Conservation (phyloP, 1,140 invertebrate species). For the Diorhabda carinulata region DNA sequence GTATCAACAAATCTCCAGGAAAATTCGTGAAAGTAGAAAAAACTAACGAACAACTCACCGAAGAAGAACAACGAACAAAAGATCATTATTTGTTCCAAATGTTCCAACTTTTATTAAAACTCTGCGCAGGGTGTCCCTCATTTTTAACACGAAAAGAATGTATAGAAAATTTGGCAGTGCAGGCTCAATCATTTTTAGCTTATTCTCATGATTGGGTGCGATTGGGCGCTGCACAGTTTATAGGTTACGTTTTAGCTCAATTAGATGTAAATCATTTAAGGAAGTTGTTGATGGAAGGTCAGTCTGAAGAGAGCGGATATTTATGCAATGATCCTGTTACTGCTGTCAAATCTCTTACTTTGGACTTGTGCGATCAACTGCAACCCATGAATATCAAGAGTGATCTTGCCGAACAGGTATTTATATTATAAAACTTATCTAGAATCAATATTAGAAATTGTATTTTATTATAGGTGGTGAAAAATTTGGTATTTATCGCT, state of each 20-base stretch:
- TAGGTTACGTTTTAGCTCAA: conserved; percentile 65
- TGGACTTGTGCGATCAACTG: conserved; percentile 73
- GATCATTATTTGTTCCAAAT: conserved; percentile 72
- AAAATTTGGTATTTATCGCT: conserved; percentile 68
- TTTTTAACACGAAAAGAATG: conserved; percentile 48
- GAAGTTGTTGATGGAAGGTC: conserved; percentile 47
- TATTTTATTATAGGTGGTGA: conserved; percentile 50
- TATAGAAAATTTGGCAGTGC: conserved; percentile 49
- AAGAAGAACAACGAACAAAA: conserved; percentile 50
- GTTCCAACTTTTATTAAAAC: conserved; percentile 61
- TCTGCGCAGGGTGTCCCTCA: conserved; percentile 52
- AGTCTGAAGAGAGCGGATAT: conserved; percentile 54
- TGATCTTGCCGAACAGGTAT: conserved; percentile 60
- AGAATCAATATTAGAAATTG: neutral
- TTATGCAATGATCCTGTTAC: conserved; percentile 58
- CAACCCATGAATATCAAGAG: conserved; percentile 55
- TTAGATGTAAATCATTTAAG: conserved; percentile 60
- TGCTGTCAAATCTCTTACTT: conserved; percentile 60
- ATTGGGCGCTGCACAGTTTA: conserved; percentile 66
- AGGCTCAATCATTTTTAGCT: conserved; percentile 52
- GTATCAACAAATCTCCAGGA: conserved; percentile 40
- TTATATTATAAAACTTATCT: too few species aligned
- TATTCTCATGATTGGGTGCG: conserved; percentile 73
- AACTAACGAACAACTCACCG: conserved; percentile 40
- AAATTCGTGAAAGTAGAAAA: conserved; percentile 44